Base-by-base conservation (phyloP, 2,888 invertebrate species). In the Nymphalis polychloros region DNA sequence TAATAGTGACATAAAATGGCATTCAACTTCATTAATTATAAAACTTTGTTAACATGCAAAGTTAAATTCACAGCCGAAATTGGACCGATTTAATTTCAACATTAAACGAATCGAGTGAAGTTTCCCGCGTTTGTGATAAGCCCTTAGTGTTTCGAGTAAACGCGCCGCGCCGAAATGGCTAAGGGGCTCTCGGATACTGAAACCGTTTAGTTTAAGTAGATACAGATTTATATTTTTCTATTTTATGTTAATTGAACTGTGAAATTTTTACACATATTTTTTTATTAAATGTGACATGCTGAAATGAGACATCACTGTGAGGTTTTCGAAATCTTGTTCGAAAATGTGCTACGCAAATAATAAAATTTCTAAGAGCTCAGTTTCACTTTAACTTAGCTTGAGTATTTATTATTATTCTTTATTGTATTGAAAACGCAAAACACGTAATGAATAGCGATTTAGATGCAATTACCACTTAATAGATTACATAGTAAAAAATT, bases 11-110 rank as follows among this genome's bases (percentile, higher is more conserved):
- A 64, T 57, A 63, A 60, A 67, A 68, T 68, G 63, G 82, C 74
- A 68, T 70, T 68, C 59, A 69, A 71, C 70, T 72, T 59, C 69
- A 67, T 70, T 71, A 70, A 73, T 70, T 70, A 71, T 67, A 73
- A 70, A 74, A 72, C 71, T 72, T 71, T 65, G 71, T 70, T 75
- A 76, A 72, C 72, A 72, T 71, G 73, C 71, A 70, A 74, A 75
- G 75, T 75, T 75, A 62, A 71, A 73, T 71, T 72, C 71, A 72
- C 63, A 57, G 72, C 63, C 52, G 55, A 71, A 76, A 76, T 75
- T 72, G 65, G 62, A 64, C 55, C 72, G 72, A 76, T 76, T 75
- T 72, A 74, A 75, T 75, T 74, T 74, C 66, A 68, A 61, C 74
- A 75, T 72, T 74, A 75, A 73, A 72, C 72, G 74, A 72, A 75